Percentiles rank a stretch among this genome's conserved stretches.
Conservation (phyloP, 1,140 invertebrate species). For the Drosophila pachea region DNA sequence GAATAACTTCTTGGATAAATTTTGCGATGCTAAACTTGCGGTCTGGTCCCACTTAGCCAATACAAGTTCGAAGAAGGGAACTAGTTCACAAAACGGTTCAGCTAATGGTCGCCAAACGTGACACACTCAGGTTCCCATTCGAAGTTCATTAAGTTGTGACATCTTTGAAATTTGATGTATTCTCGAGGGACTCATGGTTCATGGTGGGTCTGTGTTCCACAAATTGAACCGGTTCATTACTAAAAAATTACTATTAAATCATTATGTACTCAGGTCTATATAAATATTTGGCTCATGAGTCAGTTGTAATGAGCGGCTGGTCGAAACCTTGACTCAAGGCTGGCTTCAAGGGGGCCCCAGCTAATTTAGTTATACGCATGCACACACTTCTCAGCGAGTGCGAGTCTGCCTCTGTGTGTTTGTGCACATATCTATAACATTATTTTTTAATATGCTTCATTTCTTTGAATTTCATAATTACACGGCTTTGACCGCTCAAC, state of each 20-base stretch:
- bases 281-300: not conserved
- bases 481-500: constrained; percentile 71
- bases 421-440: constrained; percentile 44
- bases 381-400: constrained; percentile 5
- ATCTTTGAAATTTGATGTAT: too few relatives aligned
- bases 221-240: not conserved
- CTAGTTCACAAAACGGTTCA: not conserved
- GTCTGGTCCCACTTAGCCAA: too few relatives aligned
- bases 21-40: too few relatives aligned
- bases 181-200: too few relatives aligned
- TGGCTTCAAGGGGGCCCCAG: constrained; percentile 46
- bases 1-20: too few relatives aligned
- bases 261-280: not conserved
- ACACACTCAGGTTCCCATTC: too few relatives aligned
- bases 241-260: not conserved
- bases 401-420: constrained; percentile 27
- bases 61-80: too few relatives aligned
- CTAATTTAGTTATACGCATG: constrained; percentile 55
- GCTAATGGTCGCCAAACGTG: too few relatives aligned
- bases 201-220: too few relatives aligned
- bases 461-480: constrained; percentile 77
- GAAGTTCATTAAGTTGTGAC: too few relatives aligned
- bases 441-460: constrained; percentile 64
- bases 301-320: constrained; percentile 1
- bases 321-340: not conserved